These are phyloP conservation scores for Cephus spinipes DNA, from an alignment of 2,888 invertebrate species.

Conservation along the genomic window DNA sequence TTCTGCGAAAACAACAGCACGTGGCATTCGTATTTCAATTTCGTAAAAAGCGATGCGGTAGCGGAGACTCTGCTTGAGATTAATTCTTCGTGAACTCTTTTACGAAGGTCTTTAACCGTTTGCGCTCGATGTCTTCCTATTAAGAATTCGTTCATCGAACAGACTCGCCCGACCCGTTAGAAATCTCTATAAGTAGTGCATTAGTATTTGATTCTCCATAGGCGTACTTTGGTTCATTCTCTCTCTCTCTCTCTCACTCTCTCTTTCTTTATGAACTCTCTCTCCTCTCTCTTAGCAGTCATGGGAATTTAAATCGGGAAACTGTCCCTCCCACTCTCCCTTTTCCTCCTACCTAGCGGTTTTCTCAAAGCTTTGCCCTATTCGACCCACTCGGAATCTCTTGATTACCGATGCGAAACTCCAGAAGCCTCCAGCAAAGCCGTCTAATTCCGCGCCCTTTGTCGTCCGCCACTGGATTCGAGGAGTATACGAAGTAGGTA, in stretches of 20 bases:
- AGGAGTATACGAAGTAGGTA: neutral
- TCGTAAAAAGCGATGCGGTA: neutral
- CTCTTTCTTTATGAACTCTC: neutral
- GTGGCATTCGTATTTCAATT: neutral
- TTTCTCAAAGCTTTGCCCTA: neutral
- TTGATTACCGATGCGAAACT: constrained; percentile 6
- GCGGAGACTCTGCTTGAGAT: neutral
- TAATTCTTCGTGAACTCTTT: neutral
- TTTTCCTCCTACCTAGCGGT: neutral
- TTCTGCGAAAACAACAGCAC: neutral
- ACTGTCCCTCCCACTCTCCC: neutral
- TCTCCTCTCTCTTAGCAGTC: neutral
- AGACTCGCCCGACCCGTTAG: neutral
- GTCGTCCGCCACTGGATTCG: neutral
- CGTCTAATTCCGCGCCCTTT: constrained; percentile 1
- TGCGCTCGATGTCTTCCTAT: neutral
- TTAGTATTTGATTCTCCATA: neutral
- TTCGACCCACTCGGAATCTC: neutral
- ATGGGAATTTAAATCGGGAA: neutral
- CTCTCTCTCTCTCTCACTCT: neutral
- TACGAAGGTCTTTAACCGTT: neutral
- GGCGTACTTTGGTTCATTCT: neutral
- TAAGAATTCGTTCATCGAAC: neutral
- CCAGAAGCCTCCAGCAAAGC: neutral
- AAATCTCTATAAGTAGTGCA: neutral